A percentile compares a stretch with the other conserved stretches of the same genome.
Conservation (phyloP, 2,888 invertebrate species). For the Apotomis turbidana region DNA sequence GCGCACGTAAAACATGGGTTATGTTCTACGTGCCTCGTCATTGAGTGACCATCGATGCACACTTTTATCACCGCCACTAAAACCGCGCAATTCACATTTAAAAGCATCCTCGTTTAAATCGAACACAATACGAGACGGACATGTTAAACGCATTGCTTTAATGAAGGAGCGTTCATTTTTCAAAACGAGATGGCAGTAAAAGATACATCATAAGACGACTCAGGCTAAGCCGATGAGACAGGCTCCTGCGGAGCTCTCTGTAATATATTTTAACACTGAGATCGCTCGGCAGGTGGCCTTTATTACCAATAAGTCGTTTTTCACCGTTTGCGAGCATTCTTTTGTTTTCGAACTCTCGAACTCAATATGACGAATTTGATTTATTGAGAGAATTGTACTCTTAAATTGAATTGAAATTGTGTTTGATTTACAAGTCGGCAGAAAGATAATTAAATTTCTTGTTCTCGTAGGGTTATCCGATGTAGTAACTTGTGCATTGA, state of each 20-base stretch:
- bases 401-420: constrained; percentile 35
- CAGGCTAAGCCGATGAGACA: constrained; percentile 43
- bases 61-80: constrained; percentile 32
- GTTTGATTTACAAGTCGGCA: constrained; percentile 30
- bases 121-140: constrained; percentile 1
- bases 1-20: constrained; percentile 40
- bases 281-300: constrained; percentile 43
- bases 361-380: constrained; percentile 35
- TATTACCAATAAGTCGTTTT: constrained; percentile 39
- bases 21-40: constrained; percentile 35
- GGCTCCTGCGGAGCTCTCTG: constrained; percentile 42
- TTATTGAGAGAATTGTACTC: constrained; percentile 28
- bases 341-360: constrained; percentile 37
- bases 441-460: constrained; percentile 36
- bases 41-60: constrained; percentile 7
- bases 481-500: constrained; percentile 9
- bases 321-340: constrained; percentile 37
- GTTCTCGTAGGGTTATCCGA: constrained; percentile 25
- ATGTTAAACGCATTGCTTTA: constrained; percentile 26
- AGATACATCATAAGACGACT: constrained; percentile 41
- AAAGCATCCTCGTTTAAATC: constrained; percentile 14
- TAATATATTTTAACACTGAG: constrained; percentile 43
- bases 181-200: constrained; percentile 40
- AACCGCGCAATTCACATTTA: constrained; percentile 23
- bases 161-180: constrained; percentile 37